A percentile compares a stretch with the other conserved stretches of the same genome.
Conservation (phyloP, 2,113 vertebrate genomes). For the Corythoichthys intestinalis region DNA sequence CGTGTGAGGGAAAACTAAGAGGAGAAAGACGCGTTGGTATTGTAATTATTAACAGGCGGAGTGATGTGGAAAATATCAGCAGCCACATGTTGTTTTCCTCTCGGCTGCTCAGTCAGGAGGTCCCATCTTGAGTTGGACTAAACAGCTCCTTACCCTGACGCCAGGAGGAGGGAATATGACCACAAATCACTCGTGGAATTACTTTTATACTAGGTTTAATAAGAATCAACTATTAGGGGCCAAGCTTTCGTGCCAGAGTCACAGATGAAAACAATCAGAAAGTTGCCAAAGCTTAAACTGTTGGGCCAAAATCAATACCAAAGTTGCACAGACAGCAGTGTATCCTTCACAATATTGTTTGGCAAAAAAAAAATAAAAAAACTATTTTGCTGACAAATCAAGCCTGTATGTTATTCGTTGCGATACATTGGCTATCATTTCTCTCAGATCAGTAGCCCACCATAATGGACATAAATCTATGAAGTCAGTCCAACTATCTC, state of each 20-base stretch:
- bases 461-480: background rate
- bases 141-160: background rate
- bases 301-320: background rate
- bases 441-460: no score
- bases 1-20: background rate
- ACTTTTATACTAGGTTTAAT: background rate
- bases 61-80: slow-evolving; percentile 11
- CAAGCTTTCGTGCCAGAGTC: background rate
- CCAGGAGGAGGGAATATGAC: background rate
- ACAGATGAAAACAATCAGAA: background rate
- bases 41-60: slow-evolving; percentile 6
- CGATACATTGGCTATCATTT: background rate
- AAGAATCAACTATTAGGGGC: background rate
- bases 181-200: background rate
- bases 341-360: background rate
- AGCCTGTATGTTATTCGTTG: background rate
- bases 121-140: background rate
- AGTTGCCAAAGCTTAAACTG: background rate
- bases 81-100: slow-evolving; percentile 9
- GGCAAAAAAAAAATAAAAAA: background rate
- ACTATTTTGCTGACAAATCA: background rate
- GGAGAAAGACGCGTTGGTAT: background rate
- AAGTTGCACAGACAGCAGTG: background rate
- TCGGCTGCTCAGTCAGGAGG: slow-evolving; percentile 4
- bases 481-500: background rate